Percentiles rank a stretch among this genome's conserved stretches.
Evolutionary conservation across 2,797 vertebrate species (phyloP).

Genomic region (Halcyon chelicuti): DNA sequence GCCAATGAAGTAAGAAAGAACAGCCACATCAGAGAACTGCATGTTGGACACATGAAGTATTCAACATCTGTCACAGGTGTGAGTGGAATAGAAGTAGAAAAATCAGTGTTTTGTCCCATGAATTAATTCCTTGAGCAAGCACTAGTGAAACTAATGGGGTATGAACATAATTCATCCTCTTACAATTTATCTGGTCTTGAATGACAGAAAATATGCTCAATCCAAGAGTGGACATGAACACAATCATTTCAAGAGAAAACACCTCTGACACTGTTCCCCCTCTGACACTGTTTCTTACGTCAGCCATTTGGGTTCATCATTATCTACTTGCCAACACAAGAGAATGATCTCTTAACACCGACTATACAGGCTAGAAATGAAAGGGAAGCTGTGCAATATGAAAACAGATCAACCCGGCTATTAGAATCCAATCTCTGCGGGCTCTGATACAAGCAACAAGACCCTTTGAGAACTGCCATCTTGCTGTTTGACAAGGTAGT

Average conservation of each 20-base stretch:
- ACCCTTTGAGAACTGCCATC: background rate
- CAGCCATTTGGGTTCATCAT: background rate
- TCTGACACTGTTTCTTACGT: background rate
- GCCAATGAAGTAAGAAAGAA: background rate
- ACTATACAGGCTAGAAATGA: background rate
- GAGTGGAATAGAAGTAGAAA: constrained; percentile 10
- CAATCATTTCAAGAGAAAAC: background rate
- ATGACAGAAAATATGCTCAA: background rate
- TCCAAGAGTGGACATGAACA: background rate
- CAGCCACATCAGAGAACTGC: background rate
- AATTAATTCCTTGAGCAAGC: background rate
- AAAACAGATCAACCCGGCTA: background rate
- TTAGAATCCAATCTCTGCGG: background rate
- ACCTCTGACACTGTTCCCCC: background rate
- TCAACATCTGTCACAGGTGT: background rate
- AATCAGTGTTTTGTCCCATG: background rate
- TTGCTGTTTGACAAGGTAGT: background rate
- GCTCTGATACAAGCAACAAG: background rate
- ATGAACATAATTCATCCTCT: background rate
- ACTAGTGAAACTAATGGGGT: background rate
- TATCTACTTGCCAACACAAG: background rate
- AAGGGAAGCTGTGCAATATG: background rate
- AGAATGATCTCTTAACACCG: background rate
- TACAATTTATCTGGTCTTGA: background rate
- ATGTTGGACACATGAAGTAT: background rate